Percentiles rank a stretch among this genome's conserved stretches.
Conservation (phyloP, 2,888 invertebrate genomes). For the Suillia variegata region DNA sequence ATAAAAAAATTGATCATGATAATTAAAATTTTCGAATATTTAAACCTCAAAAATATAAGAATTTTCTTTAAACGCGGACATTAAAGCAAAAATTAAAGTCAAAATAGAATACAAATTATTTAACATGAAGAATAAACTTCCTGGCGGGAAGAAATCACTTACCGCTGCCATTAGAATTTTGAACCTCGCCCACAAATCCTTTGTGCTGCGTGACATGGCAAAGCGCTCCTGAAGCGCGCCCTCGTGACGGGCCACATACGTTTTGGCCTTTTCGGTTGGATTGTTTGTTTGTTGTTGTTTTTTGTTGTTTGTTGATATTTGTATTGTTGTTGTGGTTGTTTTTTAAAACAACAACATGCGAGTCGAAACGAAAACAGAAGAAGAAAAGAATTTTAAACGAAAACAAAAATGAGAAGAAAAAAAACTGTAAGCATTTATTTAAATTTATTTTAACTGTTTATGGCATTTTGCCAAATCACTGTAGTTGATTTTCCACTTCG, state of each 20-base stretch:
- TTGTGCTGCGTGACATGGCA: constrained; percentile 86
- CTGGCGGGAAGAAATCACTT: constrained; percentile 50
- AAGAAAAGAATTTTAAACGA: constrained; percentile 10
- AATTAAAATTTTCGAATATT: too few relatives aligned
- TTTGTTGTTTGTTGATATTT: too few relatives aligned
- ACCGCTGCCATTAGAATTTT: constrained; percentile 82
- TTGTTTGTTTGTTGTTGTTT: background rate
- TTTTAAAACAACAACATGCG: constrained; percentile 17
- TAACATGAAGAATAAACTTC: background rate
- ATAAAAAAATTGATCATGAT: too few relatives aligned
- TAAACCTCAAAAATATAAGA: too few relatives aligned
- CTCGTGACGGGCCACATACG: constrained; percentile 86
- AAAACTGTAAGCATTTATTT: constrained; percentile 30
- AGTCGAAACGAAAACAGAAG: constrained; percentile 18
- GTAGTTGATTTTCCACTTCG: too few relatives aligned
- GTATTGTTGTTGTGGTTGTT: constrained; percentile 30
- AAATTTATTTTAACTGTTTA: too few relatives aligned
- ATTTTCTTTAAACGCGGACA: too few relatives aligned
- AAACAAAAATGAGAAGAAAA: background rate
- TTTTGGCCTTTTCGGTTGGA: constrained; percentile 69
- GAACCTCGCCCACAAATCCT: constrained; percentile 83
- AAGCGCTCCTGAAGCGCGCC: constrained; percentile 86
- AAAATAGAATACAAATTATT: too few relatives aligned
- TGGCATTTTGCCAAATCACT: too few relatives aligned
- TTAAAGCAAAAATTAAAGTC: too few relatives aligned